phyloP scores from a whole-genome alignment of 1,140 invertebrate genomes.

The Elymnias hypermnestra region DNA sequence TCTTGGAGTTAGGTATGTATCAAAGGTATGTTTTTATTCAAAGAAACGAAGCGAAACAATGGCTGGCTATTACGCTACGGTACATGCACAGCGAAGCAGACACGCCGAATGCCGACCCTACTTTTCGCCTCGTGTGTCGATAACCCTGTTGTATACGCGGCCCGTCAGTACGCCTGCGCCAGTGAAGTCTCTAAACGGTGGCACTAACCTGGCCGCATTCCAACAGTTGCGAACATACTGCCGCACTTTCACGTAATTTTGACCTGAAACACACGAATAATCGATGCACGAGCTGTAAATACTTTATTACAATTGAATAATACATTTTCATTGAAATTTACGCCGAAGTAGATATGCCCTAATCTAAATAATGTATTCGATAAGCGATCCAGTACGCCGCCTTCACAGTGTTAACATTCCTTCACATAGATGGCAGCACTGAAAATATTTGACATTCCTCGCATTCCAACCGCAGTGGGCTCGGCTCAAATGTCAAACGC shows the following conservation, averaged over 20 bases:
- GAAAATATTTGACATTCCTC: constrained; percentile 75
- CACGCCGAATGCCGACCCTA: constrained; percentile 49
- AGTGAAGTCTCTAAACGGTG: constrained; percentile 55
- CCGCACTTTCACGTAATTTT: constrained; percentile 32
- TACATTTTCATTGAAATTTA: not conserved
- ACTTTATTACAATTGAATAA: no score
- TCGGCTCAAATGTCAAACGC: constrained; percentile 77
- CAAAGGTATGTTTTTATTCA: constrained; percentile 5
- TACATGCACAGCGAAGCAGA: constrained; percentile 45
- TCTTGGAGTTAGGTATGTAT: not conserved
- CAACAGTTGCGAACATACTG: constrained; percentile 43
- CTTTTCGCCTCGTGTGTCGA: constrained; percentile 65
- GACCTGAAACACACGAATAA: not conserved
- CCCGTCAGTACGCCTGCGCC: constrained; percentile 63
- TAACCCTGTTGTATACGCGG: constrained; percentile 65
- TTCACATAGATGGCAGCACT: constrained; percentile 69
- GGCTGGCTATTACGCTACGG: constrained; percentile 41
- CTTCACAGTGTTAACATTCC: constrained; percentile 46
- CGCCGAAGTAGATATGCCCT: constrained; percentile 5
- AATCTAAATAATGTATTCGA: constrained; percentile 21
- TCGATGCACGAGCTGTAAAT: no score
- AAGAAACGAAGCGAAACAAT: constrained; percentile 59
- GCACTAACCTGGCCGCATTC: constrained; percentile 59
- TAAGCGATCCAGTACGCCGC: constrained; percentile 51
- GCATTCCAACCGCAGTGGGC: constrained; percentile 72